These are phyloP conservation scores for Petrocephalus microphthalmus DNA, from an alignment of 2,113 vertebrate species.

Conservation along the genomic window DNA sequence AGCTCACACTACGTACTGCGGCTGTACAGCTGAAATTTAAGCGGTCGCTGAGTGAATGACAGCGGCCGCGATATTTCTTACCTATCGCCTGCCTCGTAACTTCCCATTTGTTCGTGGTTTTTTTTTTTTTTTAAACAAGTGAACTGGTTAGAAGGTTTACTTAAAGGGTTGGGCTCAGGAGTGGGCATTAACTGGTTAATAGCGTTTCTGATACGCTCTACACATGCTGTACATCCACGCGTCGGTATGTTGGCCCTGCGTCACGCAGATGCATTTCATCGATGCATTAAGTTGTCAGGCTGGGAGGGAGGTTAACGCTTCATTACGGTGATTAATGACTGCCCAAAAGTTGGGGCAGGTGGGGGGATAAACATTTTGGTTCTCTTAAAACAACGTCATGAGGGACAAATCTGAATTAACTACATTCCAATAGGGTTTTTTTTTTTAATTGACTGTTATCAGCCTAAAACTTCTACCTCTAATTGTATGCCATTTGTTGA, in stretches of 20 bases:
- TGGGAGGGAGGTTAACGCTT: conserved; percentile 24
- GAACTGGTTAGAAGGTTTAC: background rate
- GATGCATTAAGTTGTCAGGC: conserved; percentile 14
- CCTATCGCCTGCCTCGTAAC: background rate
- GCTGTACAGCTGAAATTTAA: background rate
- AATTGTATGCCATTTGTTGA: conserved; percentile 55
- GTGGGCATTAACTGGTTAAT: background rate
- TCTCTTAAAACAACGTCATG: conserved; percentile 42
- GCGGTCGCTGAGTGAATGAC: background rate
- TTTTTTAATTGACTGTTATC: conserved; percentile 54
- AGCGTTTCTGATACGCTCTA: background rate
- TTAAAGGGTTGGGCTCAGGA: background rate
- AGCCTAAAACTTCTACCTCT: conserved; percentile 72
- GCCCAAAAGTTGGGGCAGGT: background rate
- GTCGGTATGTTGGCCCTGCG: conserved; percentile 17
- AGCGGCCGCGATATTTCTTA: background rate
- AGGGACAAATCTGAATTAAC: conserved; percentile 47
- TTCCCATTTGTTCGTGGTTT: background rate
- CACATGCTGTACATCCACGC: background rate
- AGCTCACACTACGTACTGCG: background rate
- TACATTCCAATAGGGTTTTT: conserved; percentile 63
- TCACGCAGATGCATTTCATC: conserved; percentile 15
- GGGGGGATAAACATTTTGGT: conserved; percentile 44
- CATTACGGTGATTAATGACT: conserved; percentile 18
- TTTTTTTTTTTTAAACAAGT: background rate